These are phyloP conservation scores for Forpus xanthops DNA, from an alignment of 2,797 vertebrate species.

Conservation along the genomic window DNA sequence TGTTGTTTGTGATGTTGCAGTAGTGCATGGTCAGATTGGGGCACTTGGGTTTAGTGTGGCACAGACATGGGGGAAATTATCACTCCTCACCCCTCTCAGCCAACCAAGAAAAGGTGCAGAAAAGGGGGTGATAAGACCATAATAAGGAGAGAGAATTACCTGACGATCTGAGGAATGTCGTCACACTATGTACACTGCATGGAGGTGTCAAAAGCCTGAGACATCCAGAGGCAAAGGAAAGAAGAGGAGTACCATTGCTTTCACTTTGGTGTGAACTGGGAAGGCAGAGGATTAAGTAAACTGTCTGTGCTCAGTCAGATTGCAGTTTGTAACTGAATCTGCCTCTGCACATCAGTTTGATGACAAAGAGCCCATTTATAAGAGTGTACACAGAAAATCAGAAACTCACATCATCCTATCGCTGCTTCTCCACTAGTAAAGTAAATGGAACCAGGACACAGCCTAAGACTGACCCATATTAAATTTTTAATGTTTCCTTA, in stretches of 20 bases:
- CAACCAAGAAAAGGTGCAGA: background rate
- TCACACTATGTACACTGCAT: background rate
- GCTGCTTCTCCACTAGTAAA: background rate
- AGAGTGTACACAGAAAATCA: background rate
- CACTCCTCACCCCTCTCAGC: background rate
- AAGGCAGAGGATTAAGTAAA: background rate
- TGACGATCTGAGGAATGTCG: background rate
- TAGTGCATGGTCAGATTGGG: background rate
- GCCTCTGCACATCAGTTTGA: background rate
- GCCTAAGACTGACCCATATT: background rate
- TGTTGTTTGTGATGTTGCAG: background rate
- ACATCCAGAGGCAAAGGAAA: background rate
- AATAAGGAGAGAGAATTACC: background rate
- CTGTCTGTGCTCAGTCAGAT: fast-evolving
- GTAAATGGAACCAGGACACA: background rate
- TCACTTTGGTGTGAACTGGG: background rate
- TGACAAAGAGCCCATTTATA: background rate
- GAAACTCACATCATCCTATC: background rate
- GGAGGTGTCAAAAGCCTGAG: background rate
- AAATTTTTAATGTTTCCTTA: background rate
- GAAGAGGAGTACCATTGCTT: background rate
- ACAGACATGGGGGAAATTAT: background rate
- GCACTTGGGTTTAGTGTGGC: background rate
- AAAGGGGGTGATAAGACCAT: background rate
- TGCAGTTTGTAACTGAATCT: background rate